Evolutionary conservation across 2,113 vertebrate species (phyloP).

Genomic region (Scytalopus superciliaris): DNA sequence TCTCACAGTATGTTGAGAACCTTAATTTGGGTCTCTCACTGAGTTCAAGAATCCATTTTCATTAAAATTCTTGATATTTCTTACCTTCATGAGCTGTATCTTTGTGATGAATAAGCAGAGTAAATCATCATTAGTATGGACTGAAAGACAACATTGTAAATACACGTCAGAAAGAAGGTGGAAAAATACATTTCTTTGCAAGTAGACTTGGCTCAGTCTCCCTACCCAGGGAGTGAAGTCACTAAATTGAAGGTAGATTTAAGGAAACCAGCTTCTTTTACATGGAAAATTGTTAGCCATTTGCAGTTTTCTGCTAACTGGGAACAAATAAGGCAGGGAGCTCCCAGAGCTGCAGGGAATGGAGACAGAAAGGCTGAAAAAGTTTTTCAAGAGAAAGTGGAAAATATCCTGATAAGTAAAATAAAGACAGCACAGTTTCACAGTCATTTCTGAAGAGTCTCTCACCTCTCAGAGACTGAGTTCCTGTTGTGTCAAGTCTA

Average conservation of each 20-base stretch:
- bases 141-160: neutral
- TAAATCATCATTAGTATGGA: neutral
- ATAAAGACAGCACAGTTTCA: neutral
- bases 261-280: neutral
- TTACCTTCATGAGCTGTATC: neutral
- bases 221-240: neutral
- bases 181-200: neutral
- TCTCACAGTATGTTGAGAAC: neutral
- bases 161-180: neutral
- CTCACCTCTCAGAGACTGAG: neutral
- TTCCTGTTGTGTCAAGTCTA: neutral
- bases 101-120: neutral
- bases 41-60: neutral
- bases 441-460: neutral
- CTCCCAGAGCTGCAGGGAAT: neutral
- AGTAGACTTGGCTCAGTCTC: neutral
- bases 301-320: neutral
- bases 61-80: neutral
- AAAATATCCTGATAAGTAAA: neutral
- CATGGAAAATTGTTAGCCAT: neutral
- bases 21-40: neutral
- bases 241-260: neutral
- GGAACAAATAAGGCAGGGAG: neutral
- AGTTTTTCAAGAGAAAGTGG: neutral
- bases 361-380: neutral